Percentiles rank a stretch among this genome's conserved stretches.
Conservation (phyloP, 2,113 vertebrate genomes). For the Gambusia holbrooki region DNA sequence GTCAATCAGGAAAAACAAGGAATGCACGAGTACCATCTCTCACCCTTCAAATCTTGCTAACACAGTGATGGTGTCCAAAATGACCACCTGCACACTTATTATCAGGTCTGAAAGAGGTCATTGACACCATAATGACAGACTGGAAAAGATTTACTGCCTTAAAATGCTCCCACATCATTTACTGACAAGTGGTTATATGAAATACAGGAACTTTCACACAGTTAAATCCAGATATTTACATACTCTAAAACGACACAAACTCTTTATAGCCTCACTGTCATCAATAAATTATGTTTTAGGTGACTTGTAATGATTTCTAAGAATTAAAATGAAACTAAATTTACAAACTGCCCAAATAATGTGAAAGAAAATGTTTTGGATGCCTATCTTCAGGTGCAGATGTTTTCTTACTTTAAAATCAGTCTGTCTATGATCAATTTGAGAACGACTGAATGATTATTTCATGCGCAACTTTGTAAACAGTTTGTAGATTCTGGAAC, state of each 20-base stretch:
- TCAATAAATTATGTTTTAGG: too few species aligned
- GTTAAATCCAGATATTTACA: too few species aligned
- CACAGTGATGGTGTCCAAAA: neutral
- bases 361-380: neutral
- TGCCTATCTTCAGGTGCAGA: neutral
- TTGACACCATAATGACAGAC: conserved; percentile 6
- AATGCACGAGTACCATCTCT: neutral
- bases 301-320: too few species aligned
- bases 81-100: conserved; percentile 2
- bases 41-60: conserved; percentile 5
- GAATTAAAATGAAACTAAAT: too few species aligned
- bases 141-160: neutral
- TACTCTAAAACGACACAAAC: too few species aligned
- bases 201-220: too few species aligned
- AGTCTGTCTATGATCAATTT: neutral
- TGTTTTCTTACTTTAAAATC: neutral
- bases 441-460: neutral
- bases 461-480: neutral
- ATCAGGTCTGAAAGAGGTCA: neutral
- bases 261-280: too few species aligned
- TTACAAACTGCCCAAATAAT: too few species aligned
- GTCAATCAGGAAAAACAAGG: neutral
- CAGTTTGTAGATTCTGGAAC: neutral
- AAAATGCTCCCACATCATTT: neutral
- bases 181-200: neutral